These are phyloP conservation scores for Margaritifera margaritifera DNA, from an alignment of 2,888 invertebrate species.

Conservation along the genomic window DNA sequence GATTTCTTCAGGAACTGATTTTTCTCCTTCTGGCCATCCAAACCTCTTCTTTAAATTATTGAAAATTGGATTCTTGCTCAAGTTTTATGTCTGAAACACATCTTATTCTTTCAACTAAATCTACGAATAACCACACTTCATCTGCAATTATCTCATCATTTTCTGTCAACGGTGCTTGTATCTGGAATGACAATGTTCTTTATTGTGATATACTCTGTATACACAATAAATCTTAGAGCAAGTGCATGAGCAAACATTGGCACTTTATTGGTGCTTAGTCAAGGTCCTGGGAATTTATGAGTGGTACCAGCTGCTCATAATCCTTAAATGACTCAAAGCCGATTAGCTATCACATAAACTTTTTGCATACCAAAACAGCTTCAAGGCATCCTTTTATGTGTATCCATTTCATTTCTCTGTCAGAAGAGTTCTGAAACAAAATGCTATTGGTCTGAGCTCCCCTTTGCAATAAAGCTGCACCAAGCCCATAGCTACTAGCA, in stretches of 20 bases:
- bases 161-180: too few relatives aligned
- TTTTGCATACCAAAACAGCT: slow-evolving; percentile 38
- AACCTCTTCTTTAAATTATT: too few relatives aligned
- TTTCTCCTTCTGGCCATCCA: too few relatives aligned
- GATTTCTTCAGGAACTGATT: too few relatives aligned
- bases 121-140: too few relatives aligned
- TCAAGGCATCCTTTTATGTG: slow-evolving; percentile 43
- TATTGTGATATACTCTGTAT: too few relatives aligned
- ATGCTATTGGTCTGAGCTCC: slow-evolving; percentile 37
- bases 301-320: slow-evolving; percentile 41
- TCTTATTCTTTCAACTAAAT: too few relatives aligned
- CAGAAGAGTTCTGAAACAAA: slow-evolving; percentile 38
- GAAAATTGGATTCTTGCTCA: too few relatives aligned
- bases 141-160: too few relatives aligned
- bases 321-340: slow-evolving; percentile 36
- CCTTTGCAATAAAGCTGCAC: slow-evolving; percentile 35
- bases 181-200: too few relatives aligned
- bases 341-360: slow-evolving; percentile 21
- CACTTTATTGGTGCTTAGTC: slow-evolving; percentile 30
- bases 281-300: slow-evolving; percentile 36
- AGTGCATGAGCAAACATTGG: slow-evolving; percentile 38
- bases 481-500: slow-evolving; percentile 41
- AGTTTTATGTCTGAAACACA: too few relatives aligned
- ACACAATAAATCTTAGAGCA: too few relatives aligned
- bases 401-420: slow-evolving; percentile 34